Evolutionary conservation across 2,113 vertebrate genomes (phyloP), one percentile per base, ranked within the genome.

Genomic region (Hippocampus comes): DNA sequence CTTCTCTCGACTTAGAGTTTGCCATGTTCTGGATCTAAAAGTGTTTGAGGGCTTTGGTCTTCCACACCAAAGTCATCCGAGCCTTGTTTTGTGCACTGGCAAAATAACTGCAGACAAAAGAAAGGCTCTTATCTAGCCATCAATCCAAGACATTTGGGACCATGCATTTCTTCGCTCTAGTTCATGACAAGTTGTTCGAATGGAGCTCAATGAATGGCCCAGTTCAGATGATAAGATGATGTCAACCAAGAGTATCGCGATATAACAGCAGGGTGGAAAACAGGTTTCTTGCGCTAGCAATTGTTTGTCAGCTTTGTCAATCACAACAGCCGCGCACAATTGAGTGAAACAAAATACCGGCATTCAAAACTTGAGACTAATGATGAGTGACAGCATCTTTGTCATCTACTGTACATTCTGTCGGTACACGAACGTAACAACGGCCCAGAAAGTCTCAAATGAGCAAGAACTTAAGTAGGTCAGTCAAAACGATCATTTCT

Each of bases 331-430:
- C 57, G 42, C 49, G 42, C 41, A 53, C 60, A 25, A 38, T 27
- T n/a, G 49, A 67, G 42, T n/a, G 60, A 59, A 75, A 71, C 48
- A 21, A 49, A 59, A 74, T 74, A 53, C 41, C 49, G 9, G n/a
- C 15, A 15, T 61, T 41, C 38, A 10, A 27, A 15, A n/a, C 23
- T 27, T 46, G 41, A 63, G n/a, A 56, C 17, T 63, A 48, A 61
- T 56, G 8, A 41, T 68, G 67, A 70, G n/a, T 67, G 70, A 60
- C 53, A 65, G 15, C 21, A 51, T 30, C 48, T 53, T 68, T 68
- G 67, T 68, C 12, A 30, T 21, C 9, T 20, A 57, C 68, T 38
- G 64, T 66, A 66, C 43, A 17, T 18, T 48, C 43, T n/a, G 41
- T 48, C 61, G 3, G 17, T 25, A 71, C 63, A 68, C 42, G n/a